Evolutionary conservation across 1,140 invertebrate species (phyloP), one percentile per base, ranked within the genome.

Genomic region (Cylas formicarius): DNA sequence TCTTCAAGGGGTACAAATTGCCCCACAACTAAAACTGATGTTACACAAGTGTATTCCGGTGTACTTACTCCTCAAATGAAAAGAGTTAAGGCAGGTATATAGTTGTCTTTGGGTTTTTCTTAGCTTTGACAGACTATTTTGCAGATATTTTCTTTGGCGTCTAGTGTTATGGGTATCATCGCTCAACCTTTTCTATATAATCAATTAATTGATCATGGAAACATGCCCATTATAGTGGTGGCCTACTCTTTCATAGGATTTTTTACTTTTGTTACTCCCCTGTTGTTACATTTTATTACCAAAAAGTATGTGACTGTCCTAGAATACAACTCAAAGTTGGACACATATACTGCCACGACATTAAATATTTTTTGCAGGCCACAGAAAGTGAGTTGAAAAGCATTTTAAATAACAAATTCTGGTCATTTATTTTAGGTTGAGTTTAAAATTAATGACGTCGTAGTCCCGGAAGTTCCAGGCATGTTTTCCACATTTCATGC

Each of bases 251-350:
- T 82, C 27, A 69, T 87, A 1, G 82, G 81, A 16, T 76, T 90
- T 52, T 86, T 91, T 59, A 83, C 88, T 3, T 80, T 91, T 55
- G 67, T 80, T 0, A 92, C 87, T 4, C 91, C 92, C 1, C 28
- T 90, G 13, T 58, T 94, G 17, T 67, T 95, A 44, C 86, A 95
- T 69, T 69, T 77, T 4, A 68, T 94, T 10, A 82, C 86, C 2
- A 91, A 83, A 57, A 87, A 86, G 66, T 96, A 95, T 73, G 80
- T 93, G 0, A 82, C 77, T 0, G 68, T 79, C 45, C 67, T 95
- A 2, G 70, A 80, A 44, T 91, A 87, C 56, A 72, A 89, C 63
- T 59, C 69, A 9, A 50, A 62, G 16, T 76, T 67, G 20, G 72
- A 80, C 19, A 74, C 71, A 33, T 88, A 86, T 58, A 76, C 72